phyloP scores from a whole-genome alignment of 2,888 invertebrate genomes.

The Amaurobius ferox region DNA sequence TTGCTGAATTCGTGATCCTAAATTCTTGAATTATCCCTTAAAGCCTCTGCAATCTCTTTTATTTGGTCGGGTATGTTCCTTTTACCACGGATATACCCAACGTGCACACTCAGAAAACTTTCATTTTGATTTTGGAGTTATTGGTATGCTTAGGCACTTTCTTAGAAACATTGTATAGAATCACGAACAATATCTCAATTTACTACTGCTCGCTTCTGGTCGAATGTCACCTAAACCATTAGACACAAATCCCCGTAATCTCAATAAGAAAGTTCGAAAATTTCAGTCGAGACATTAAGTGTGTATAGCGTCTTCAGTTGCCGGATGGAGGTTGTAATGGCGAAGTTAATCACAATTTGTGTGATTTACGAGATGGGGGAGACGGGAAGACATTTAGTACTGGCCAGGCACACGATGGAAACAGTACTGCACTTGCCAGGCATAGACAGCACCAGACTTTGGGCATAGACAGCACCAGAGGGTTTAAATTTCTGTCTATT shows the following conservation, averaged over 20 bases:
- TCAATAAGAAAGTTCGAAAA: conserved; percentile 28
- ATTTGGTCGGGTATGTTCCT: too few relatives aligned
- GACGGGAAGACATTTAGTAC: conserved; percentile 39
- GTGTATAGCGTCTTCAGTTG: conserved; percentile 21
- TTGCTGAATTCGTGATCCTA: too few relatives aligned
- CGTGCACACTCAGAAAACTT: too few relatives aligned
- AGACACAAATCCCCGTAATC: not conserved
- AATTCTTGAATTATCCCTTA: too few relatives aligned
- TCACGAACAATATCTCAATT: too few relatives aligned
- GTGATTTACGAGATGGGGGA: conserved; percentile 52
- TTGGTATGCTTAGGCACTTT: too few relatives aligned
- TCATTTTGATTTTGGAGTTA: too few relatives aligned
- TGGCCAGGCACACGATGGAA: conserved; percentile 34
- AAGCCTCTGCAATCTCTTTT: too few relatives aligned
- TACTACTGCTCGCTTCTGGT: too few relatives aligned
- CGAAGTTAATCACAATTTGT: conserved; percentile 26
- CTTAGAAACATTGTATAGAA: too few relatives aligned
- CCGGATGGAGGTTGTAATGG: not conserved
- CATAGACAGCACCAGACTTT: not conserved
- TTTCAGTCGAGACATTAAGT: conserved; percentile 40
- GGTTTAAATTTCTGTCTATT: not conserved
- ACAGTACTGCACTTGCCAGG: conserved; percentile 17
- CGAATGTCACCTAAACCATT: too few relatives aligned
- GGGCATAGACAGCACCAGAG: not conserved
- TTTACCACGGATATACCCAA: too few relatives aligned